Evolutionary conservation across 2,113 vertebrate species (phyloP).

Genomic region (Hippocampus comes): DNA sequence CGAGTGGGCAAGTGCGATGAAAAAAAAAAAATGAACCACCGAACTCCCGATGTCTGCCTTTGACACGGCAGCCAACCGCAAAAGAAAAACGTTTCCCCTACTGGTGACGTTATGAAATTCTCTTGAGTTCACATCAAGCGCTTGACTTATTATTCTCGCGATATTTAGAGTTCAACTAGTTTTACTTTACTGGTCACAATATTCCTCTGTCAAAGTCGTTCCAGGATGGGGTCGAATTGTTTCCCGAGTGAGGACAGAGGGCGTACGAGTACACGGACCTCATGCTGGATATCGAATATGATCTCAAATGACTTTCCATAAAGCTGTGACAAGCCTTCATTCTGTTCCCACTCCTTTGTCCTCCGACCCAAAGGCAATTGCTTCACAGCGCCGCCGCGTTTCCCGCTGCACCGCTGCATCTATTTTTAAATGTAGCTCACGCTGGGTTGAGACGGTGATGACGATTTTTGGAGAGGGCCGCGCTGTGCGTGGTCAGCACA

Average conservation of each 20-base stretch:
- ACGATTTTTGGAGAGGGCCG: not conserved
- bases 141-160: not conserved
- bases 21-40: not conserved
- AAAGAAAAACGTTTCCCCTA: not conserved
- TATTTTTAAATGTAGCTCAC: not conserved
- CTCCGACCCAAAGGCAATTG: not conserved
- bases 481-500: not conserved
- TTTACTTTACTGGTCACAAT: not conserved
- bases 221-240: not conserved
- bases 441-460: not conserved
- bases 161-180: not conserved
- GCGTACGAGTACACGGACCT: not conserved
- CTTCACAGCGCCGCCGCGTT: not conserved
- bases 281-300: not conserved
- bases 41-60: conserved; percentile 35
- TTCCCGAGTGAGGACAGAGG: not conserved
- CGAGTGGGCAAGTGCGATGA: not conserved
- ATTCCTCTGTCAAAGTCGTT: not conserved
- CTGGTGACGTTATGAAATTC: not conserved
- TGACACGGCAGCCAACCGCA: conserved; percentile 18
- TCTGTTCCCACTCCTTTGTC: not conserved
- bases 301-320: not conserved
- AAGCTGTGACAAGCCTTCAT: not conserved
- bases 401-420: not conserved
- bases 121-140: no score